A percentile compares a stretch with the other conserved stretches of the same genome.
Evolutionary conservation across 2,888 invertebrate genomes (phyloP).

Genomic region (Coelogynopora nodosa): DNA sequence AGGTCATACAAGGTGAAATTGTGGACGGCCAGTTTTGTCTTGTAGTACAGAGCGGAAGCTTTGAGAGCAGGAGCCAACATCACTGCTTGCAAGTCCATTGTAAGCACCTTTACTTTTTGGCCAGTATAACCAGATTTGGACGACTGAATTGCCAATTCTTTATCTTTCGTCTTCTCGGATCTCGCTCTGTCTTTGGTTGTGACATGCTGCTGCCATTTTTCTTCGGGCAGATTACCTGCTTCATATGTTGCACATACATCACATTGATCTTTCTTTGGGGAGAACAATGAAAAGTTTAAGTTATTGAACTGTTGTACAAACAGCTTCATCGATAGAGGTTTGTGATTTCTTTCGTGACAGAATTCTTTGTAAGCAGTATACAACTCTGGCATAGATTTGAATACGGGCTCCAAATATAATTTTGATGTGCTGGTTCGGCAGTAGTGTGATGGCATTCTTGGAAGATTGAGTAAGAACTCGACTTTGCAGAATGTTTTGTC

Average conservation of each 20-base stretch:
- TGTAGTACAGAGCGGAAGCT: constrained; percentile 49
- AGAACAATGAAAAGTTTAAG: not conserved
- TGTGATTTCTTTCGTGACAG: not conserved
- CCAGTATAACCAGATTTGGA: not conserved
- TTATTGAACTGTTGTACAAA: not conserved
- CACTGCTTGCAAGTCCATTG: constrained; percentile 48
- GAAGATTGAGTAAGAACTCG: constrained; percentile 37
- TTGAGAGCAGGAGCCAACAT: constrained; percentile 47
- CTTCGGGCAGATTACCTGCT: constrained; percentile 43
- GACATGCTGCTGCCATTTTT: not conserved
- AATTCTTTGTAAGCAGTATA: constrained; percentile 23
- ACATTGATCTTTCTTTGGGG: constrained; percentile 33
- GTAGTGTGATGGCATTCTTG: constrained; percentile 48
- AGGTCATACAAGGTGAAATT: constrained; percentile 46
- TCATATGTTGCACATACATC: constrained; percentile 26
- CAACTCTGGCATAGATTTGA: constrained; percentile 40
- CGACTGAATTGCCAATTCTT: not conserved
- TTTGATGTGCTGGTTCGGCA: constrained; percentile 45
- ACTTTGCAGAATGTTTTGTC: not conserved
- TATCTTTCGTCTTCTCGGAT: not conserved
- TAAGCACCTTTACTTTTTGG: constrained; percentile 38
- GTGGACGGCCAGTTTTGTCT: constrained; percentile 41
- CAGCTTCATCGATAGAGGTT: not conserved
- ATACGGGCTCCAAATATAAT: constrained; percentile 46
- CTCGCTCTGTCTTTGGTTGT: not conserved